Evolutionary conservation across 2,797 vertebrate species (phyloP).

Genomic region (Galago senegalensis): DNA sequence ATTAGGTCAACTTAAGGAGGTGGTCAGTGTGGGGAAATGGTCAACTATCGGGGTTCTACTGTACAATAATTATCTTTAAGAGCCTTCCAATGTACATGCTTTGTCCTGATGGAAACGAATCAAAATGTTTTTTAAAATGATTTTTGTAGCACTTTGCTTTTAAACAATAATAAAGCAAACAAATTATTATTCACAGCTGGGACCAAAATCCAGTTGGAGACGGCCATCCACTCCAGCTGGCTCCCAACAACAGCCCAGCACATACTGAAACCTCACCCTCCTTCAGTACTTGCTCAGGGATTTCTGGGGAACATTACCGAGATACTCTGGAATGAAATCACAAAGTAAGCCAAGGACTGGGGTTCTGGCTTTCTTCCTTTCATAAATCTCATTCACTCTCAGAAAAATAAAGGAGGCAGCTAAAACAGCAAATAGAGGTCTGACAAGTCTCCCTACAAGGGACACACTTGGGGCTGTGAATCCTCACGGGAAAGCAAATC

Average conservation of each 20-base stretch:
- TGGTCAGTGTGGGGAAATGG: no score
- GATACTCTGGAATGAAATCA: constrained; percentile 22
- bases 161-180: not conserved
- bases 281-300: not conserved
- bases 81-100: not conserved
- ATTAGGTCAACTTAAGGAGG: no score
- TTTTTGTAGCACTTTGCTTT: not conserved
- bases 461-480: not conserved
- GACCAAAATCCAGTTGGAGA: not conserved
- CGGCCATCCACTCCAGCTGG: not conserved
- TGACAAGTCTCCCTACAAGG: not conserved
- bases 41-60: no score
- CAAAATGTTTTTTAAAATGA: not conserved
- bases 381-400: not conserved
- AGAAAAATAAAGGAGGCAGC: constrained; percentile 3
- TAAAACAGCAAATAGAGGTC: not conserved
- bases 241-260: not conserved
- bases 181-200: not conserved
- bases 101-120: not conserved
- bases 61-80: not conserved
- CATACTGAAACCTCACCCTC: no score
- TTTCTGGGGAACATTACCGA: constrained; percentile 34
- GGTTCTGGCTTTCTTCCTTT: constrained; percentile 38
- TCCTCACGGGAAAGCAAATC: fast-evolving
- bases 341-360: not conserved